Evolutionary conservation across 2,797 vertebrate species (phyloP).

Genomic region (Agapornis canus): DNA sequence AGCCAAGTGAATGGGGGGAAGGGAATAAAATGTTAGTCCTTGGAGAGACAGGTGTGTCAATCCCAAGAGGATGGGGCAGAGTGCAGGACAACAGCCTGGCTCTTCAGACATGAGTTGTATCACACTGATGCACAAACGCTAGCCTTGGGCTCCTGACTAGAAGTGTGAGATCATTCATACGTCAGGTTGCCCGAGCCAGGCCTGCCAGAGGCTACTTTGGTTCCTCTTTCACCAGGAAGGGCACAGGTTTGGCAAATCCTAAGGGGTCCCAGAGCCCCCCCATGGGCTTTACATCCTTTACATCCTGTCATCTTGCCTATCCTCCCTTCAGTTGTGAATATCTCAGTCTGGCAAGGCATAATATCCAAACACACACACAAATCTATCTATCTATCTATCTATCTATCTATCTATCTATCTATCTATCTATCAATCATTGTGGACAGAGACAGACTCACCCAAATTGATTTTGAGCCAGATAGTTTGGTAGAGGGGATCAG

Average conservation of each 20-base stretch:
- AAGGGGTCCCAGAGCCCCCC: not conserved
- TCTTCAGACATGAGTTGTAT: not conserved
- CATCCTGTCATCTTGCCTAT: not conserved
- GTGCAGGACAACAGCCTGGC: not conserved
- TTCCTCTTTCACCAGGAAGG: not conserved
- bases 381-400: no score
- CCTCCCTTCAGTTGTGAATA: not conserved
- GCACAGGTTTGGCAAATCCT: not conserved
- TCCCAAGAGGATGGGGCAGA: not conserved
- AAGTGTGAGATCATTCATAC: not conserved
- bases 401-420: no score
- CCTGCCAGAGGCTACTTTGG: not conserved
- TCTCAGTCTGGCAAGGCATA: not conserved
- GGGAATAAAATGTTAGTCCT: not conserved
- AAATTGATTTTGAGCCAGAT: not conserved
- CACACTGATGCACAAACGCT: not conserved
- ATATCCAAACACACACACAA: not conserved
- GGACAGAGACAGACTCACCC: not conserved
- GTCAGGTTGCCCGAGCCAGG: rapidly evolving
- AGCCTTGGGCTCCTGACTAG: not conserved
- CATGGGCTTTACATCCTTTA: not conserved
- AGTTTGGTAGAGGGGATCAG: not conserved
- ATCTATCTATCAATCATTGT: no score
- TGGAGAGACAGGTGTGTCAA: not conserved
- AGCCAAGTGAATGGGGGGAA: not conserved